Base-by-base conservation (phyloP, 2,797 vertebrate genomes). In the Argya squamiceps region DNA sequence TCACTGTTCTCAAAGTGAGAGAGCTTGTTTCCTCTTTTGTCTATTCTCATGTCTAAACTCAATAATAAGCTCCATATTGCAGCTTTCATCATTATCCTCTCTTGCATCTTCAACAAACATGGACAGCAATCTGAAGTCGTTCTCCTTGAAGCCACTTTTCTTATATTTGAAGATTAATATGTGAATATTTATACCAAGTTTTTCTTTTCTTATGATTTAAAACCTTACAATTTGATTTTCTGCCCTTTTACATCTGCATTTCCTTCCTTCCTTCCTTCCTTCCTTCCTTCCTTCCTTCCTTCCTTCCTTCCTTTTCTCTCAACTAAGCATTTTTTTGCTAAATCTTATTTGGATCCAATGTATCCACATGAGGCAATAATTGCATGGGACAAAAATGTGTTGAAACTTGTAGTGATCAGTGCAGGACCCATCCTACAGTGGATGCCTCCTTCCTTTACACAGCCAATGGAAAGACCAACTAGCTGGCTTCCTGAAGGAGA, bases 21-120 rank as follows among this genome's bases (percentile, higher is more conserved):
- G 63, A 63, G 12, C 52, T 58, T 36, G 29, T 84, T 95, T 87
- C 29, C 77, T 88, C 65, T 82, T 84, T 75, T 76, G 34, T 64
- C 27, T 94, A 89, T 78, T 79, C 22, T 87, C 62, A 65, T 34
- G 10, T 84, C 55, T 91, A 59, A 89, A 79, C 29, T 77, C 4
- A 16, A 55, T 63, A 67, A 84, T 77, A 64, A 36, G 34, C 21
- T 89, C 26, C 36, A 12, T 69, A 69, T 23, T 89, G 71, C 19
- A 70, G 23, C 83, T 94, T 89, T 79, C 55, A 82, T 13, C 37
- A 55, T 79, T 63, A 84, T 65, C 15, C 9, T 86, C n/a, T 73
- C 23, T 80, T 55, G 10, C 12, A 41, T 65, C 55, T 84, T 79
- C 67, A 89, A 59, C 2, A 7, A 79, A 58, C 15, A 37, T 2